Percentiles rank a stretch among this genome's conserved stretches.
phyloP scores from a whole-genome alignment of 2,888 invertebrate species.

The Dasypolia templi region DNA sequence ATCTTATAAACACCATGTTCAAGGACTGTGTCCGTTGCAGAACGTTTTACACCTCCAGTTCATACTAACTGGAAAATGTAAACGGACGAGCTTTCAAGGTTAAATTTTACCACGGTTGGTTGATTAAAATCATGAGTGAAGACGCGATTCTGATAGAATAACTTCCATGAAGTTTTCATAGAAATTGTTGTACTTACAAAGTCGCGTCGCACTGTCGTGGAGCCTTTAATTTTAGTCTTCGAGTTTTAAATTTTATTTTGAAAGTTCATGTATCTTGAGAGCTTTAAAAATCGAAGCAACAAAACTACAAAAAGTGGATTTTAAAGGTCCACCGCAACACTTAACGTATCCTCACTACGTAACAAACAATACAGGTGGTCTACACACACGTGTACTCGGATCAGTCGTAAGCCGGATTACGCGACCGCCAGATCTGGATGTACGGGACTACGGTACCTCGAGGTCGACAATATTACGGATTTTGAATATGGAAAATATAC shows the following conservation, averaged over 20 bases:
- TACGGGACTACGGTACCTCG: conserved; percentile 65
- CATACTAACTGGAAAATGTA: neutral
- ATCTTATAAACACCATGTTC: conserved; percentile 38
- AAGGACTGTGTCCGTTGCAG: too few species aligned
- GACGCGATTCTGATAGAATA: too few species aligned
- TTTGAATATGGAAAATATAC: conserved; percentile 74
- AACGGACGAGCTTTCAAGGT: neutral
- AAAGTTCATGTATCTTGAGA: neutral
- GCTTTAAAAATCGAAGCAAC: neutral
- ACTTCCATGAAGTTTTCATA: too few species aligned
- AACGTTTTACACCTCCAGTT: neutral
- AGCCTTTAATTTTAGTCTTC: too few species aligned
- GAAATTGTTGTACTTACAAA: too few species aligned
- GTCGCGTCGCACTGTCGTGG: too few species aligned
- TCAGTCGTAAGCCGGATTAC: conserved; percentile 88
- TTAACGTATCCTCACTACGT: conserved; percentile 26
- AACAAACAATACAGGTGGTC: conserved; percentile 71
- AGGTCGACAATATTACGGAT: conserved; percentile 84
- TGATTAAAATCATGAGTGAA: neutral
- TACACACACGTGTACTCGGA: conserved; percentile 74
- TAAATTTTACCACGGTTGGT: neutral
- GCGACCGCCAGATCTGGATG: conserved; percentile 85
- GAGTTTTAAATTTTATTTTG: too few species aligned
- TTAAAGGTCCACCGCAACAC: conserved; percentile 4
- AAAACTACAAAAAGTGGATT: conserved; percentile 1